Evolutionary conservation across 2,888 invertebrate genomes (phyloP), one percentile per base, ranked within the genome.

Genomic region (Drosophila infuscata): DNA sequence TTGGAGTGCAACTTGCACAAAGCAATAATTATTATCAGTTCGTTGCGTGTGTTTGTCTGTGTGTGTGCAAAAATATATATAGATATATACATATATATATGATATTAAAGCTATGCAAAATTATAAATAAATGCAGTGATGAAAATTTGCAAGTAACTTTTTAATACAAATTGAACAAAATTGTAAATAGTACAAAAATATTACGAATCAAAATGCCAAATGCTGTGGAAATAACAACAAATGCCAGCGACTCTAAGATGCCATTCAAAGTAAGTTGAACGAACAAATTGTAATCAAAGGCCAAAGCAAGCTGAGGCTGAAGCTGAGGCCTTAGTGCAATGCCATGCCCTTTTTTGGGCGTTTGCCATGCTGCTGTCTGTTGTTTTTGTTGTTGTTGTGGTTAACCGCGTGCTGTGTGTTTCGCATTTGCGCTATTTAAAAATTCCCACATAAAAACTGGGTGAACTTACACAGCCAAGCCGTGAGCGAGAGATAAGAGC

Each of bases 271-370:
- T 85, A 85, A 89, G 85, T 89, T 56, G 25, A 11, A 8, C 25
- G 1, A 25, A 25, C 12, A 35, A 38, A 41, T 46, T 38, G 30
- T 17, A 62, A 30, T 11, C 2, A 54, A 60, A 52, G 41, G 57
- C 46, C 20, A 48, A 20, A 35, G 5, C 41, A 48, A n/a, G 41
- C 54, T 57, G 36, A 41, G 56, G 15, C 35, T 57, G 48, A n/a
- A 17, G 41, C 41, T 41, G 41, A n/a, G 43, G 43, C 43, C 11
- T 3, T 53, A 79, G 11, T 79, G 68, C 81, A 79, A 48, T 69
- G 84, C 72, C 87, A 83, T 89, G 88, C 84, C 87, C 67, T 70
- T 82, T 74, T 88, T 73, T 74, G 75, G 89, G 89, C 88, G 83
- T 82, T 88, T 82, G 84, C 81, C 74, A 62, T 54, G 64, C 64